Evolutionary conservation across 2,113 vertebrate genomes (phyloP), one percentile per base, ranked within the genome.

Genomic region (Sphaerodactylus townsendi): DNA sequence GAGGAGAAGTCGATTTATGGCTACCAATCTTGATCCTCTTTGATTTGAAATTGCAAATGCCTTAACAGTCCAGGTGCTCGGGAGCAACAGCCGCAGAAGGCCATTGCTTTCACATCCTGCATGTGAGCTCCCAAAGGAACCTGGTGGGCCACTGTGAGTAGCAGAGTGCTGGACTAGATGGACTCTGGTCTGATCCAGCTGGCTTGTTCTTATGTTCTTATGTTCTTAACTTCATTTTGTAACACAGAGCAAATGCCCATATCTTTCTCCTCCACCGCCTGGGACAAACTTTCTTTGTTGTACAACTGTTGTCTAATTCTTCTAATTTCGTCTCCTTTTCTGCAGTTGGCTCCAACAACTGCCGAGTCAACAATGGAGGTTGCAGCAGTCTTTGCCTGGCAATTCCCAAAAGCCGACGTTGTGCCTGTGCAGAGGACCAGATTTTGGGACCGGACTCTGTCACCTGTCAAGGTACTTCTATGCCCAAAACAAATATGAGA

Each of bases 351-450:
- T 96, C 97, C 95, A 99, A 99, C 90, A 95, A 94, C 1, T 99
- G 98, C 86, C 96, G 98, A 0, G 97, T 98, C 11, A 98, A 98
- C 93, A 99, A 99, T 0, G 98, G 98, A 0, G 98, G 98, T 88
- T 99, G 98, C 90, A 98, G 98, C 96, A 99, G 98, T 90, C 93
- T 99, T 86, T 99, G 98, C 91, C 95, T 99, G 83, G 98, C 97
- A 83, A 97, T 96, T 10, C 98, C 98, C 0, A 91, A 93, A 2
- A 95, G 97, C 65, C 96, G 98, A 19, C 97, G 97, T 73, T 99
- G 98, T 1, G 97, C 97, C 88, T 99, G 98, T 0, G 98, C 98
- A 0, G 98, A 99, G 87, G 98, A 99, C 92, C 98, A 99, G 94
- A 94, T 98, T 89, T 95, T 99, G 88, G 97, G 96, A 4, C 0